Conservation (phyloP, 2,797 vertebrate species). For the Pagetopsis macropterus region DNA sequence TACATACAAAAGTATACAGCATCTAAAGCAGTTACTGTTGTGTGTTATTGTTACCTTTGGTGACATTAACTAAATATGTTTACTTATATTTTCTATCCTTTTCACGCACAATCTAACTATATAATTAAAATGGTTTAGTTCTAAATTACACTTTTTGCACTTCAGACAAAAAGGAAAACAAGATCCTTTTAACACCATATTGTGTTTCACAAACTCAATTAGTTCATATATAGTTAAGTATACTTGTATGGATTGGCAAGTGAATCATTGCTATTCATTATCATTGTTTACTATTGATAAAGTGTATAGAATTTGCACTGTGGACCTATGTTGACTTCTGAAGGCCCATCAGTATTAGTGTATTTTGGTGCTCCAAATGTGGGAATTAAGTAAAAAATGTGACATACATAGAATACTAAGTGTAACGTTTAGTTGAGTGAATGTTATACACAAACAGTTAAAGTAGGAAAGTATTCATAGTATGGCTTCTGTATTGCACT, state of each 20-base stretch:
- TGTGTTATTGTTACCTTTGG: not conserved
- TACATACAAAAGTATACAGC: constrained; percentile 9
- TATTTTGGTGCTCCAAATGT: not conserved
- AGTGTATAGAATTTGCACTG: not conserved
- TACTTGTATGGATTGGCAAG: not conserved
- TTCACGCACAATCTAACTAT: constrained; percentile 3
- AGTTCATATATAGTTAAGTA: not conserved
- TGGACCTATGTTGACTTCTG: constrained; percentile 9
- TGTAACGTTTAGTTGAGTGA: constrained; percentile 13
- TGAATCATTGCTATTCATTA: not conserved
- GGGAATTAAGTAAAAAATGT: not conserved
- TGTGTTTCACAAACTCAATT: not conserved
- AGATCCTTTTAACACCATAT: not conserved
- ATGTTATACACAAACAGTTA: constrained; percentile 27
- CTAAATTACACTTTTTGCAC: not conserved
- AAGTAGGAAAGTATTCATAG: constrained; percentile 34
- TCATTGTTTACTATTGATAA: not conserved
- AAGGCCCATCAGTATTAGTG: rapidly evolving
- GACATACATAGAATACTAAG: not conserved
- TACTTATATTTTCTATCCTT: not conserved
- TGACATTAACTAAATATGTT: not conserved
- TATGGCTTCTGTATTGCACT: constrained; percentile 46
- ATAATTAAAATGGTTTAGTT: not conserved
- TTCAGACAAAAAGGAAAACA: not conserved
- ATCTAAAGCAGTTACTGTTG: constrained; percentile 3